A percentile compares a stretch with the other conserved stretches of the same genome.
These are phyloP conservation scores for Endotricha flammealis DNA, from an alignment of 2,888 invertebrate genomes.

Conservation along the genomic window DNA sequence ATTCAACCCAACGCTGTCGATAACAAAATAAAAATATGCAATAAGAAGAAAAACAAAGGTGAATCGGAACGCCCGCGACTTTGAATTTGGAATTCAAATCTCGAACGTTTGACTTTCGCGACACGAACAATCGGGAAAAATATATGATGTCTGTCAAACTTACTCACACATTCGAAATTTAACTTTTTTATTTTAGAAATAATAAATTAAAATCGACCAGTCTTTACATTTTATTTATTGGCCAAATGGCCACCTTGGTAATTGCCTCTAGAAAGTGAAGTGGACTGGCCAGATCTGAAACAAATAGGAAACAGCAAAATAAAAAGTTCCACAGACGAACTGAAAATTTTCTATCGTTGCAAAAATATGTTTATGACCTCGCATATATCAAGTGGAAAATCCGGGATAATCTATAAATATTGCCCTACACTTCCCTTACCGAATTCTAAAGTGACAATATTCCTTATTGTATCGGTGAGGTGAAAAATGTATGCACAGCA, in stretches of 20 bases:
- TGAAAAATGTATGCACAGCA: slow-evolving; percentile 70
- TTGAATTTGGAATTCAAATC: slow-evolving; percentile 78
- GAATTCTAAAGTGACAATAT: slow-evolving; percentile 73
- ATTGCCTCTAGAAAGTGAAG: too few relatives aligned
- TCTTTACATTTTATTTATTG: too few relatives aligned
- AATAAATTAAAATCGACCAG: too few relatives aligned
- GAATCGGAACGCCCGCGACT: slow-evolving; percentile 58
- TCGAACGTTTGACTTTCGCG: slow-evolving; percentile 58
- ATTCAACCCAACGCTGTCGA: slow-evolving; percentile 40
- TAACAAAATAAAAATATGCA: slow-evolving; percentile 68
- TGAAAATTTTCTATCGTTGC: too few relatives aligned
- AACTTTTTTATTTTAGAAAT: too few relatives aligned
- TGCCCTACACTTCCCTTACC: slow-evolving; percentile 47
- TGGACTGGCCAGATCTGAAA: too few relatives aligned
- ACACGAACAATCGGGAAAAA: slow-evolving; percentile 27
- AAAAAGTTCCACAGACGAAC: too few relatives aligned
- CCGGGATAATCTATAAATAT: slow-evolving; percentile 74
- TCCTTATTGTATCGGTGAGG: slow-evolving; percentile 57
- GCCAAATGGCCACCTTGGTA: too few relatives aligned
- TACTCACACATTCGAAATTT: too few relatives aligned
- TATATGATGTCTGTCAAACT: slow-evolving; percentile 16
- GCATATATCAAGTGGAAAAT: slow-evolving; percentile 63
- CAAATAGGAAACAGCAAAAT: too few relatives aligned
- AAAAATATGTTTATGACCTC: slow-evolving; percentile 49
- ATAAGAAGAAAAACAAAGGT: slow-evolving; percentile 72